These are phyloP conservation scores for Lingula anatina DNA, from an alignment of 2,888 invertebrate species.

Conservation along the genomic window DNA sequence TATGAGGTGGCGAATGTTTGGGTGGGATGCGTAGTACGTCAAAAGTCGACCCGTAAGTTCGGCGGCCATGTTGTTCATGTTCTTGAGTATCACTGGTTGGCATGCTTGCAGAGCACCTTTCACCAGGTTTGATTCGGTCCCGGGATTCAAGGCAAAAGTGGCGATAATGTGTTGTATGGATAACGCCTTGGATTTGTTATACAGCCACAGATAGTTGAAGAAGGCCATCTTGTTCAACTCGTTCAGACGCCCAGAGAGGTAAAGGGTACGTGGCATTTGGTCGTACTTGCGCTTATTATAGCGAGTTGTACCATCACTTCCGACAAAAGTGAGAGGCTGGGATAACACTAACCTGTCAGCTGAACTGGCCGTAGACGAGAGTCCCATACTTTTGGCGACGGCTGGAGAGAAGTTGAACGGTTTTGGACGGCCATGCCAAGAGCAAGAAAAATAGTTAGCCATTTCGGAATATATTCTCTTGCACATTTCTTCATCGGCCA, in stretches of 20 bases:
- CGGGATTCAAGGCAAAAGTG: slow-evolving; percentile 41
- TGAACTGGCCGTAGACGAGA: slow-evolving; percentile 14
- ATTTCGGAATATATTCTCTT: slow-evolving; percentile 34
- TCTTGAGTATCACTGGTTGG: slow-evolving; percentile 27
- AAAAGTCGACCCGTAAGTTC: slow-evolving; percentile 46
- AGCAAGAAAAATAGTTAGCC: slow-evolving; percentile 48
- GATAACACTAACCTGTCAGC: slow-evolving; percentile 28
- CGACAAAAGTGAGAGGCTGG: slow-evolving; percentile 33
- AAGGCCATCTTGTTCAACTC: slow-evolving; percentile 42
- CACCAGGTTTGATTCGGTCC: slow-evolving; percentile 38
- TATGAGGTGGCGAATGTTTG: slow-evolving; percentile 39
- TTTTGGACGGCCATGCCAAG: slow-evolving; percentile 29
- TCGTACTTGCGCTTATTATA: slow-evolving; percentile 47
- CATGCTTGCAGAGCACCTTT: slow-evolving; percentile 39
- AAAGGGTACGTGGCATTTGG: slow-evolving; percentile 46
- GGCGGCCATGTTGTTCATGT: slow-evolving; percentile 41
- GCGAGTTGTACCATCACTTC: slow-evolving; percentile 14
- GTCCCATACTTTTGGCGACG: neutral
- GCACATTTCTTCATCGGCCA: slow-evolving; percentile 16
- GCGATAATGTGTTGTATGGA: slow-evolving; percentile 41
- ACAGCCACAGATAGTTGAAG: slow-evolving; percentile 50
- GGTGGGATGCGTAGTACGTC: slow-evolving; percentile 38
- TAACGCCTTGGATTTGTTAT: slow-evolving; percentile 45
- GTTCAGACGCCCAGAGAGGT: slow-evolving; percentile 33
- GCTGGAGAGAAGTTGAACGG: slow-evolving; percentile 13